phyloP scores from a whole-genome alignment of 2,797 vertebrate species.

The Hozukius guyotensis region DNA sequence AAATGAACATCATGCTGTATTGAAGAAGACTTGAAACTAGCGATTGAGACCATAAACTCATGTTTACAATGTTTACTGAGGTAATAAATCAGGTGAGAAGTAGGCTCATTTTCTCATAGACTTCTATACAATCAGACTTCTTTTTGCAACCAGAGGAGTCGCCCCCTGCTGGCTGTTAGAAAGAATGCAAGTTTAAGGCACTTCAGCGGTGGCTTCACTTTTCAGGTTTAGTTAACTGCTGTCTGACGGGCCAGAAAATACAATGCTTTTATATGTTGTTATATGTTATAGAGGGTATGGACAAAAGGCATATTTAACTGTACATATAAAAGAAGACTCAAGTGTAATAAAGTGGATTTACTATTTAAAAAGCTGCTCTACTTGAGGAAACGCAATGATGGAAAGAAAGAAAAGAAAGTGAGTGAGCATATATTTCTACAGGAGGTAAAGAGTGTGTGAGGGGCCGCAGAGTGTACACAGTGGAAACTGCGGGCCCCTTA shows the following conservation, averaged over 20 bases:
- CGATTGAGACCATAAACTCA: rapidly evolving
- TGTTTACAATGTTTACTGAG: too few relatives aligned
- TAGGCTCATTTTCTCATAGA: too few relatives aligned
- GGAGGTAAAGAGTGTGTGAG: conserved; percentile 4
- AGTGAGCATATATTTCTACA: background rate
- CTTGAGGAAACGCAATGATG: background rate
- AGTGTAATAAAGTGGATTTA: background rate
- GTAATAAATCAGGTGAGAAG: too few relatives aligned
- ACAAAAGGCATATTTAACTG: background rate
- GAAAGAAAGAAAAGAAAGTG: background rate
- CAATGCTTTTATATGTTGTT: background rate
- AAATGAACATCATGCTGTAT: too few relatives aligned
- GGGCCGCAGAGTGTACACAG: background rate
- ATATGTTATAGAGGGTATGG: background rate
- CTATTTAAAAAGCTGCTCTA: background rate
- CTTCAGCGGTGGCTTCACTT: background rate
- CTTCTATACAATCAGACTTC: too few relatives aligned
- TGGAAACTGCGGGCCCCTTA: conserved; percentile 49
- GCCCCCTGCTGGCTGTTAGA: too few relatives aligned
- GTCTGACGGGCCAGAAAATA: background rate
- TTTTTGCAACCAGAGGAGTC: too few relatives aligned
- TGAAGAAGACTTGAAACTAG: too few relatives aligned
- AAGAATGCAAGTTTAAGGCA: too few relatives aligned
- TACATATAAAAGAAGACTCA: background rate
- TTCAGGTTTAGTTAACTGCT: background rate